A percentile compares a stretch with the other conserved stretches of the same genome.
phyloP scores from a whole-genome alignment of 2,113 vertebrate species.

The Odontophorus gujanensis region DNA sequence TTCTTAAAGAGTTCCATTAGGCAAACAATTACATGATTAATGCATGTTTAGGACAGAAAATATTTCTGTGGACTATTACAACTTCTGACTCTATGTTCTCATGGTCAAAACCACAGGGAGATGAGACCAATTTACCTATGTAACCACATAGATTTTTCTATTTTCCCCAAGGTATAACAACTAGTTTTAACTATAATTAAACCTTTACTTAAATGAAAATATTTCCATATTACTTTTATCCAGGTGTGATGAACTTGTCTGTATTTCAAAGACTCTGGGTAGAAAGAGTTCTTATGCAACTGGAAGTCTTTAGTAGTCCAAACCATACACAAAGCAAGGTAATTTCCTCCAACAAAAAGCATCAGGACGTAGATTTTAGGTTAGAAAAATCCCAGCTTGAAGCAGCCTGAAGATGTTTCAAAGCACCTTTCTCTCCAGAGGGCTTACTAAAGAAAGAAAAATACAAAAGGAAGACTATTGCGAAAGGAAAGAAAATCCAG shows the following conservation, averaged over 20 bases:
- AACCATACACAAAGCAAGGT: constrained; percentile 4
- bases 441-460: background rate
- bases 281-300: background rate
- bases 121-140: constrained; percentile 15
- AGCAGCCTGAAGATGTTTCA: background rate
- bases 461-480: constrained; percentile 42
- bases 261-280: background rate
- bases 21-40: constrained; percentile 48
- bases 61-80: constrained; percentile 19
- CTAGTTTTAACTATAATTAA: background rate
- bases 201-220: background rate
- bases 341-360: background rate
- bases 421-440: background rate
- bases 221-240: background rate
- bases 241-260: background rate
- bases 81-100: background rate
- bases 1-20: constrained; percentile 42
- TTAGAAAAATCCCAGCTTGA: background rate
- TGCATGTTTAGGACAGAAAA: constrained; percentile 41
- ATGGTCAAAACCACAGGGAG: constrained; percentile 45
- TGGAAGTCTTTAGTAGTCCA: background rate
- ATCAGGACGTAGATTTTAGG: background rate
- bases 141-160: background rate
- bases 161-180: background rate
- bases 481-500: constrained; percentile 38